These are phyloP conservation scores for Strix aluco DNA, from an alignment of 2,113 vertebrate genomes.

Conservation along the genomic window DNA sequence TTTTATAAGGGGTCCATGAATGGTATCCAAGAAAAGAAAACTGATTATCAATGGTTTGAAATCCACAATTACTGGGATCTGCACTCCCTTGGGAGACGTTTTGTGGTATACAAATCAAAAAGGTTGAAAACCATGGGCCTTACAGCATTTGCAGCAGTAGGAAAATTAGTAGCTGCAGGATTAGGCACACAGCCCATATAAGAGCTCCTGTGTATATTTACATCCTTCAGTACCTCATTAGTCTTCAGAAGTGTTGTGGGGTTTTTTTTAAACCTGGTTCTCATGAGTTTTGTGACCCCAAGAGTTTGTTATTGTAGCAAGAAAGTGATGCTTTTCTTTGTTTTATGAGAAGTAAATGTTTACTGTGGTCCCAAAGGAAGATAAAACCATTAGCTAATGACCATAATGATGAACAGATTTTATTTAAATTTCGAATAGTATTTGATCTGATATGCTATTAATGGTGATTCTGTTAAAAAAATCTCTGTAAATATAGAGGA, in stretches of 20 bases:
- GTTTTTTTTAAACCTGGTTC: conserved; percentile 24
- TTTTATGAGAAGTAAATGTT: conserved; percentile 84
- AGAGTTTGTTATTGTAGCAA: conserved; percentile 70
- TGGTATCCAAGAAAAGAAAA: not conserved
- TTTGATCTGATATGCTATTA: conserved; percentile 43
- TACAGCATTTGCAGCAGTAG: not conserved
- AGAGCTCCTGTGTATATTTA: not conserved
- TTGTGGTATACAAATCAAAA: not conserved
- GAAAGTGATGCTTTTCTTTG: conserved; percentile 77
- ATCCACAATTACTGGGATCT: not conserved
- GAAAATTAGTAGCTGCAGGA: not conserved
- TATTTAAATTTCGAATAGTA: conserved; percentile 74
- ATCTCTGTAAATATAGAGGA: not conserved
- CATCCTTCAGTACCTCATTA: not conserved
- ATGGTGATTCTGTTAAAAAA: conserved; percentile 29
- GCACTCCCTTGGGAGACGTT: not conserved
- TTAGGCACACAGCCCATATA: not conserved
- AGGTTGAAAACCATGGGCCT: not conserved
- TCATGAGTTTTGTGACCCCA: conserved; percentile 76
- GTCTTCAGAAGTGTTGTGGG: not conserved
- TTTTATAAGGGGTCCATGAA: not conserved
- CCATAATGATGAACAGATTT: conserved; percentile 74
- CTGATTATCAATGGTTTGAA: not conserved
- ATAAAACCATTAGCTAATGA: conserved; percentile 87
- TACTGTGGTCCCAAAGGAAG: conserved; percentile 79